These are phyloP conservation scores for human (Homo sapiens) DNA, from an alignment of 2,113 vertebrate species.

Conservation along the genomic window DNA sequence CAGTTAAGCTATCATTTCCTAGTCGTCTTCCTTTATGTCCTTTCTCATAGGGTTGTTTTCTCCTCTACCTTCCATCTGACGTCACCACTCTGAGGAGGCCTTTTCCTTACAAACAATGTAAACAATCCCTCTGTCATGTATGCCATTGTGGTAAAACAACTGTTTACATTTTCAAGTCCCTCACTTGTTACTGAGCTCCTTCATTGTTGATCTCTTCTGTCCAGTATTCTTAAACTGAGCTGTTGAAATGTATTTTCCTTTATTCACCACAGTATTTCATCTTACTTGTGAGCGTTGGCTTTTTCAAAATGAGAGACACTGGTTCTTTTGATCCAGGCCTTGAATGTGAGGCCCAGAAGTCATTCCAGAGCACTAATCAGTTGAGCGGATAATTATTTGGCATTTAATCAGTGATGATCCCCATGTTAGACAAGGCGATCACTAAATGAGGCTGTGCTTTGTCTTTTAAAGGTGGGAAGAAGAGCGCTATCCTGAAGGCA, in stretches of 20 bases:
- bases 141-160: not conserved
- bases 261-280: not conserved
- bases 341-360: not conserved
- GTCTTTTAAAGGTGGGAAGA: conserved; percentile 95
- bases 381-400: conserved; percentile 31
- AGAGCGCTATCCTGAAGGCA: conserved; percentile 95
- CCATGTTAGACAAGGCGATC: not conserved
- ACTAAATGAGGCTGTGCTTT: conserved; percentile 66
- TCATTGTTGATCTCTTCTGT: not conserved
- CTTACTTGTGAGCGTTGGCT: not conserved
- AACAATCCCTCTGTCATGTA: not conserved
- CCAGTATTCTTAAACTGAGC: conserved; percentile 5
- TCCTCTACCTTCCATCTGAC: not conserved
- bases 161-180: not conserved
- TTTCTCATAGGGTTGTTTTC: conserved; percentile 17
- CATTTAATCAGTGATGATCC: conserved; percentile 50
- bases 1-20: not conserved
- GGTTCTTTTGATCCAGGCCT: conserved; percentile 4
- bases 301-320: conserved; percentile 49
- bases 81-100: not conserved
- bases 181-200: not conserved
- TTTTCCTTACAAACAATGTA: not conserved
- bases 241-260: not conserved
- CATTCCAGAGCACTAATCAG: not conserved
- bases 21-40: not conserved